phyloP scores from a whole-genome alignment of 2,888 invertebrate genomes.

The Eupithecia insigniata region DNA sequence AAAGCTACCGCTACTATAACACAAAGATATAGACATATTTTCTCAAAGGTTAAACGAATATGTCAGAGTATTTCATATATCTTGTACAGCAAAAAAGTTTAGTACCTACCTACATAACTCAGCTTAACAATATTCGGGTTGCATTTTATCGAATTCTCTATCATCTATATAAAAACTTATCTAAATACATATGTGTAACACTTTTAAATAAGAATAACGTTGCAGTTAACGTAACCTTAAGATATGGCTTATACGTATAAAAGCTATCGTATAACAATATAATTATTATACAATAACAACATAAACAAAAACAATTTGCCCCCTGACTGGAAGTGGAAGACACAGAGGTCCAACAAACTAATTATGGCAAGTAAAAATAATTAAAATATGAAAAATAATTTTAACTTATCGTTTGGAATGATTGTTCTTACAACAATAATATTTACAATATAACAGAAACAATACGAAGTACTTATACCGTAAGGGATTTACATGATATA shows the following conservation, averaged over 20 bases:
- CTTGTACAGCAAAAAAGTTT: background rate
- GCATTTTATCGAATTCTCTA: background rate
- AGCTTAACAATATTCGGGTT: background rate
- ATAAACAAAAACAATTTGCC: slow-evolving; percentile 75
- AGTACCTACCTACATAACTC: background rate
- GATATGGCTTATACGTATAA: slow-evolving; percentile 56
- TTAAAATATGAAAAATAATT: slow-evolving; percentile 77
- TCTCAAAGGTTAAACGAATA: background rate
- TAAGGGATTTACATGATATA: slow-evolving; percentile 56
- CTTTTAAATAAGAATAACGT: background rate
- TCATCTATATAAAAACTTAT: background rate
- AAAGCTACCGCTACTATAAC: background rate
- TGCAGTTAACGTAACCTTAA: slow-evolving; percentile 44
- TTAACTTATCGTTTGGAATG: slow-evolving; percentile 81
- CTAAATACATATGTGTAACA: slow-evolving; percentile 1
- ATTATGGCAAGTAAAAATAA: slow-evolving; percentile 79
- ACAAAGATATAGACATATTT: background rate
- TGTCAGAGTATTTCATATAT: background rate
- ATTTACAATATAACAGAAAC: slow-evolving; percentile 81
- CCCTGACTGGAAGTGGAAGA: slow-evolving; percentile 75
- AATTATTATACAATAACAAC: slow-evolving; percentile 74
- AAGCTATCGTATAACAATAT: slow-evolving; percentile 66
- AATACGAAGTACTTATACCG: slow-evolving; percentile 56
- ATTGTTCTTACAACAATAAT: slow-evolving; percentile 68
- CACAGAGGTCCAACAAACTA: slow-evolving; percentile 69